phyloP scores from a whole-genome alignment of 1,140 invertebrate genomes.

The Lepidotrigona ventralis region DNA sequence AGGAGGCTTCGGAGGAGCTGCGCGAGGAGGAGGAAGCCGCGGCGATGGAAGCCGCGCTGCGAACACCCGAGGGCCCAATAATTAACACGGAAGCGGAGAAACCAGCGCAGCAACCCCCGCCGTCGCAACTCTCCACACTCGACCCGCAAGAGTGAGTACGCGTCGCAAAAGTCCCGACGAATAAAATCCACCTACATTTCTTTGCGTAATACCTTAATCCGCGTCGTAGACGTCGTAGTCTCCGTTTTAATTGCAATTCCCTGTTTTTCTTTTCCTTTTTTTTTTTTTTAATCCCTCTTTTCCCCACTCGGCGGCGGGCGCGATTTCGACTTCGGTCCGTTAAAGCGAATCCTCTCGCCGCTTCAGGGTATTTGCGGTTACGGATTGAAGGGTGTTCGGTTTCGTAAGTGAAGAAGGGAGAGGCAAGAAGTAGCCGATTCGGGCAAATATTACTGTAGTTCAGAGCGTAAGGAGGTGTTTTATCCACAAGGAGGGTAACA shows the following conservation, averaged over 20 bases:
- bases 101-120: constrained; percentile 50
- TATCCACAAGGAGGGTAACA: too few relatives aligned
- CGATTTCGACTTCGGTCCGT: neutral
- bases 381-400: neutral
- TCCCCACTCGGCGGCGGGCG: neutral
- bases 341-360: neutral
- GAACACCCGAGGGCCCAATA: constrained; percentile 67
- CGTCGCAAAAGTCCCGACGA: neutral
- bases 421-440: too few relatives aligned
- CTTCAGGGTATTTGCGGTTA: neutral
- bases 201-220: constrained; percentile 24
- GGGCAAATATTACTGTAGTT: neutral
- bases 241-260: constrained; percentile 32
- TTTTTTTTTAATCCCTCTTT: neutral
- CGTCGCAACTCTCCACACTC: constrained; percentile 39
- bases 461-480: neutral
- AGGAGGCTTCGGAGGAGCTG: constrained; percentile 77
- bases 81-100: constrained; percentile 72
- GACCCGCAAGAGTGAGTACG: constrained; percentile 66
- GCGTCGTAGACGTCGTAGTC: neutral
- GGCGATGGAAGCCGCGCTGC: constrained; percentile 62
- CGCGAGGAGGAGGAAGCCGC: constrained; percentile 75
- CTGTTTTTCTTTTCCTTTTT: neutral
- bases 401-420: neutral
- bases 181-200: neutral